Evolutionary conservation across 2,797 vertebrate species (phyloP), one percentile per base, ranked within the genome.

Genomic region (Loris lydekkerianus): DNA sequence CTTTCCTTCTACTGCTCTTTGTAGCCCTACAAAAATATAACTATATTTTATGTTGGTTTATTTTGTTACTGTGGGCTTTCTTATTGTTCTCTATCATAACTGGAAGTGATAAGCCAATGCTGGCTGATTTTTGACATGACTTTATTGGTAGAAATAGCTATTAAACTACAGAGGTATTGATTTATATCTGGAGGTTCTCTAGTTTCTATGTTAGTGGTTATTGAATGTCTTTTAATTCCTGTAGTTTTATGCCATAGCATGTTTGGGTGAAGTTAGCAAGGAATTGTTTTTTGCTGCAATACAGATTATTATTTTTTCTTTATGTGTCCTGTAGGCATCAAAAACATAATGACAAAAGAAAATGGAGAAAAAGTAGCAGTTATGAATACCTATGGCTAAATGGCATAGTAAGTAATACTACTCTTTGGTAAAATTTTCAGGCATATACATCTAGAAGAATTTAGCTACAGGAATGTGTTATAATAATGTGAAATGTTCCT

Each of bases 281-380:
- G 27, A 86, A 4, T 2, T 60, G 0, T 37, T 53, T 90, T 85
- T 85, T 31, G 2, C 11, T 80, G 21, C 5, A 91, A 21, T 53
- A 88, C 73, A 78, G 31, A 84, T 67, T 27, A 46, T 65, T 75
- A 2, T 70, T 63, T 40, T 76, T 63, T 40, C 29, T 86, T 89
- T 43, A 34, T 60, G 17, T 88, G 40, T 21, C 0, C 9, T 46
- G 1, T 77, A 56, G 78, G 5, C 18, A 70, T 61, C 58, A 65
- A 80, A 83, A 83, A 89, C 17, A 58, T 43, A 69, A 77, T 89
- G 49, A 94, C 27, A 86, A 83, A 87, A 61, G 58, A 69, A 90
- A 20, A 37, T 58, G 14, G 25, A n/a, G 29, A 21, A 56, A 56
- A 67, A 37, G 5, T 7, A 34, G 23, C 86, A 67, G 43, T 63